Percentiles rank a stretch among this genome's conserved stretches.
These are phyloP conservation scores for Drosophila sucinea DNA, from an alignment of 1,140 invertebrate genomes.

Conservation along the genomic window DNA sequence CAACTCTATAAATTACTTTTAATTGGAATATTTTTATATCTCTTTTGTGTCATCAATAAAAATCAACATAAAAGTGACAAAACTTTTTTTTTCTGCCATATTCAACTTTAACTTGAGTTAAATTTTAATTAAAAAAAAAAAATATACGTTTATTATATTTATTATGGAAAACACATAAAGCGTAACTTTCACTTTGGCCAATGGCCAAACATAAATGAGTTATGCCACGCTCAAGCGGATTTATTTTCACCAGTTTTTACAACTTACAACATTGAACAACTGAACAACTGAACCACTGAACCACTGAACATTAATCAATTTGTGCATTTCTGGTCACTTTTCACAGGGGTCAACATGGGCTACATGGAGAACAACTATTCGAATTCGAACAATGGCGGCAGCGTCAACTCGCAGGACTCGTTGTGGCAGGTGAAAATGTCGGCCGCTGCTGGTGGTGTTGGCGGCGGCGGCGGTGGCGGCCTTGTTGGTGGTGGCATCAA, in stretches of 20 bases:
- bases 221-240: slow-evolving; percentile 22
- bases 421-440: slow-evolving; percentile 96
- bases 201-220: slow-evolving; percentile 49
- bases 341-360: slow-evolving; percentile 91
- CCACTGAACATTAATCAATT: slow-evolving; percentile 19
- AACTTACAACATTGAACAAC: slow-evolving; percentile 6
- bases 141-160: slow-evolving; percentile 33
- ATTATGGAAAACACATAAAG: slow-evolving; percentile 27
- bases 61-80: slow-evolving; percentile 34
- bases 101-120: slow-evolving; percentile 43
- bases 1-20: slow-evolving; percentile 70
- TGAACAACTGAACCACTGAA: slow-evolving; percentile 7
- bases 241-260: slow-evolving; percentile 44
- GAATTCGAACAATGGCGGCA: slow-evolving; percentile 95
- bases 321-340: slow-evolving; percentile 11
- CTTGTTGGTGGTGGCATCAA: not conserved
- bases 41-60: slow-evolving; percentile 73
- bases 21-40: slow-evolving; percentile 38
- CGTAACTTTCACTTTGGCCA: slow-evolving; percentile 52
- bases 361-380: slow-evolving; percentile 96
- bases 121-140: slow-evolving; percentile 60
- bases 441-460: slow-evolving; percentile 84
- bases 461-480: not conserved
- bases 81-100: not conserved
- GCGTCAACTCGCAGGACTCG: slow-evolving; percentile 97